Evolutionary conservation across 1,140 invertebrate species (phyloP).

Genomic region (Microplitis mediator): DNA sequence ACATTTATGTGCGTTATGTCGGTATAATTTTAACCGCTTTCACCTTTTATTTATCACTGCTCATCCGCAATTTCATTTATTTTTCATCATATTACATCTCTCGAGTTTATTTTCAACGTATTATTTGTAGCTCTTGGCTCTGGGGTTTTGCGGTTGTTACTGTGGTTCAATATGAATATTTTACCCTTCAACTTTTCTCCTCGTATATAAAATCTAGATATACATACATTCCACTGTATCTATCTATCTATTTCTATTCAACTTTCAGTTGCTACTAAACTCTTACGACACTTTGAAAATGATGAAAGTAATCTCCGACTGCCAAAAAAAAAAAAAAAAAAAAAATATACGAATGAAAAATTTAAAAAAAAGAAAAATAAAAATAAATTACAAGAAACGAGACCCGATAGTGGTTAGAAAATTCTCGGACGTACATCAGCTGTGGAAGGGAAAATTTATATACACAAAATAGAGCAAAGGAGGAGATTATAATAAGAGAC

Average conservation of each 20-base stretch:
- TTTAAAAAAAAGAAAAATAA: too few relatives aligned
- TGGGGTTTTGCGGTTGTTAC: constrained; percentile 2
- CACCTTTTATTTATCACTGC: not conserved
- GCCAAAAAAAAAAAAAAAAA: constrained; percentile 41
- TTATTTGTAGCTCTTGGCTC: constrained; percentile 11
- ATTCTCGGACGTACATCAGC: constrained; percentile 25
- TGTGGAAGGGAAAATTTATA: constrained; percentile 29
- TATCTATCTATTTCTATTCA: constrained; percentile 5
- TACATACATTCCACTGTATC: not conserved
- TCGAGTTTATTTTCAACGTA: not conserved
- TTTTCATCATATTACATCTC: not conserved
- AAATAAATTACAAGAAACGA: too few relatives aligned
- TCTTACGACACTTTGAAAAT: not conserved
- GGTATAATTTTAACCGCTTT: not conserved
- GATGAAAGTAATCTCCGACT: not conserved
- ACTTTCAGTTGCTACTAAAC: constrained; percentile 10
- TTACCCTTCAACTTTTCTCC: constrained; percentile 42
- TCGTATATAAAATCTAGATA: constrained; percentile 15
- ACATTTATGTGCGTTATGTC: not conserved
- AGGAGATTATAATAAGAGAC: constrained; percentile 55
- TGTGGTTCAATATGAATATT: constrained; percentile 45
- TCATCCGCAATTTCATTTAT: not conserved
- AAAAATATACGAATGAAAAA: not conserved
- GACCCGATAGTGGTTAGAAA: too few relatives aligned
- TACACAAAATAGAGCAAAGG: not conserved